phyloP scores from a whole-genome alignment of 2,797 vertebrate genomes.

The Astyanax mexicanus region DNA sequence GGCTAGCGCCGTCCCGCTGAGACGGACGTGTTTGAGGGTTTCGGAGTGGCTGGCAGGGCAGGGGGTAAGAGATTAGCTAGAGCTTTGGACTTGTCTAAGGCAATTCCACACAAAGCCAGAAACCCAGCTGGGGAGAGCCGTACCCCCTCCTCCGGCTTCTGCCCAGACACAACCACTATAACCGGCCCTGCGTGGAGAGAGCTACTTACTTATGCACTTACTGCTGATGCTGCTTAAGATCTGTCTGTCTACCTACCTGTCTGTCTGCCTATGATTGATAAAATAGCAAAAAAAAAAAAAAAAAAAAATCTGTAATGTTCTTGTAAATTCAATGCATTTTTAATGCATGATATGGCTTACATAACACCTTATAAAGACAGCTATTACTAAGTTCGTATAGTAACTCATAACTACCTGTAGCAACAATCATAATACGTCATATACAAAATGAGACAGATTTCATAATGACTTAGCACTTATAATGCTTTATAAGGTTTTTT shows the following conservation, averaged over 20 bases:
- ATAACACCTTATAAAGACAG: no score
- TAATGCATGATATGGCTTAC: no score
- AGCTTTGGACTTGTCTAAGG: conserved; percentile 52
- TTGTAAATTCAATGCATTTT: no score
- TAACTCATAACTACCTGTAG: no score
- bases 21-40: conserved; percentile 53
- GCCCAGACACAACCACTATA: conserved; percentile 47
- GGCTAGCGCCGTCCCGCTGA: conserved; percentile 41
- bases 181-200: conserved; percentile 4
- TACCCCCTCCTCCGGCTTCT: conserved; percentile 50
- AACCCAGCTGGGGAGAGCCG: conserved; percentile 47
- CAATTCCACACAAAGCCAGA: conserved; percentile 54
- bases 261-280: neutral
- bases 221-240: neutral
- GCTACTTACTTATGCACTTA: conserved; percentile 20
- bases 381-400: no score
- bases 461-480: no score
- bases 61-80: conserved; percentile 42
- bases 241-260: neutral
- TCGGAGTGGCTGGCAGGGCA: conserved; percentile 63
- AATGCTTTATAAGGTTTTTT: no score
- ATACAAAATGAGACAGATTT: no score
- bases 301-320: no score
- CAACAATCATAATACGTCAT: no score
- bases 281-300: no score